These are phyloP conservation scores for Felis chaus DNA, from an alignment of 2,113 vertebrate species.

Conservation along the genomic window DNA sequence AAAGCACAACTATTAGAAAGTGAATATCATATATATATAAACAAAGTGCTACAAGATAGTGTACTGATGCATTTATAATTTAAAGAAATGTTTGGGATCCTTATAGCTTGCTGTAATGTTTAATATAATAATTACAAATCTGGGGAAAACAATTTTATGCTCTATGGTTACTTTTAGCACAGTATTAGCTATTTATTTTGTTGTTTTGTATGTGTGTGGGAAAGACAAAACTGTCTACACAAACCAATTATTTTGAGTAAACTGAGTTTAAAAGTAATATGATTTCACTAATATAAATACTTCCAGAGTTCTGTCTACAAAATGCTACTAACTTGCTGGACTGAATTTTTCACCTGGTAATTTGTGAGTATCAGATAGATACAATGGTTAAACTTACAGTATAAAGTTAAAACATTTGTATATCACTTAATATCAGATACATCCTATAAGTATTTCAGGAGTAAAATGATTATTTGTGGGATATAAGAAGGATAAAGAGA, in stretches of 20 bases:
- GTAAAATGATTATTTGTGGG: conserved; percentile 37
- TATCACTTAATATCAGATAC: neutral
- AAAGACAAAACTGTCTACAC: neutral
- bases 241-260: neutral
- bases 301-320: conserved; percentile 16
- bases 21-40: neutral
- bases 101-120: neutral
- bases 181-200: neutral
- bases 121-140: conserved; percentile 20
- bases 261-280: neutral
- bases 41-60: neutral
- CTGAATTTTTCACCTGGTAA: neutral
- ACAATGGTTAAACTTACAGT: neutral
- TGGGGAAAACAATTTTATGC: neutral
- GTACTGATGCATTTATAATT: neutral
- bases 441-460: conserved; percentile 14
- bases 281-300: neutral
- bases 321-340: neutral
- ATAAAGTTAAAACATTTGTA: neutral
- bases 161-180: neutral
- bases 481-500: neutral
- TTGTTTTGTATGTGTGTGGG: neutral
- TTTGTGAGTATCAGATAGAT: neutral
- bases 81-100: neutral
- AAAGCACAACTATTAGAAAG: neutral